phyloP scores from a whole-genome alignment of 2,113 vertebrate species.

The Electrona antarctica region DNA sequence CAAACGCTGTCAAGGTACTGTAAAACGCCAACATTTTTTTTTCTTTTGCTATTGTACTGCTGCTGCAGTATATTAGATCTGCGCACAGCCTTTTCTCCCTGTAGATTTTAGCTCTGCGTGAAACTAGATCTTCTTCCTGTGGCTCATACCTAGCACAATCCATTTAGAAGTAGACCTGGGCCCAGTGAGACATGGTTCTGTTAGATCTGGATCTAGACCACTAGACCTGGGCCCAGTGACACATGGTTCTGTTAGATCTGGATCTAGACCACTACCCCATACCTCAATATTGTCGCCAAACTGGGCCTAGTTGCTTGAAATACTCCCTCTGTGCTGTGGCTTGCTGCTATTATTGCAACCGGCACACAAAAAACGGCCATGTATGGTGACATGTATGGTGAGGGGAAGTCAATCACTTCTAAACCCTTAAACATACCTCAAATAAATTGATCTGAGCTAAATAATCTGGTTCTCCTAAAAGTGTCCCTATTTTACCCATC shows the following conservation, averaged over 20 bases:
- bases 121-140: constrained; percentile 50
- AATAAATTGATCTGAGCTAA: constrained; percentile 31
- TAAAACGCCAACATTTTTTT: constrained; percentile 75
- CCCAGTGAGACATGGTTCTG: constrained; percentile 60
- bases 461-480: constrained; percentile 40
- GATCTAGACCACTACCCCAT: constrained; percentile 26
- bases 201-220: constrained; percentile 28
- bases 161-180: constrained; percentile 58
- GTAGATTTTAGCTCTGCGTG: constrained; percentile 53
- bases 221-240: constrained; percentile 70
- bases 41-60: constrained; percentile 36
- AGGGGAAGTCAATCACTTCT: constrained; percentile 1
- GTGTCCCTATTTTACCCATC: constrained; percentile 9
- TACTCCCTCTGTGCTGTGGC: constrained; percentile 49
- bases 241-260: constrained; percentile 33
- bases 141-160: constrained; percentile 32
- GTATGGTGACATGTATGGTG: background rate
- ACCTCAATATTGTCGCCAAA: constrained; percentile 37
- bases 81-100: constrained; percentile 40
- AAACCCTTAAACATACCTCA: background rate
- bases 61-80: constrained; percentile 46
- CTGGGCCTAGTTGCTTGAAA: constrained; percentile 67
- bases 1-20: constrained; percentile 98
- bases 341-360: constrained; percentile 39
- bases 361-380: background rate